phyloP scores from a whole-genome alignment of 2,113 vertebrate species.

The Cyprinodon brontotheroides region DNA sequence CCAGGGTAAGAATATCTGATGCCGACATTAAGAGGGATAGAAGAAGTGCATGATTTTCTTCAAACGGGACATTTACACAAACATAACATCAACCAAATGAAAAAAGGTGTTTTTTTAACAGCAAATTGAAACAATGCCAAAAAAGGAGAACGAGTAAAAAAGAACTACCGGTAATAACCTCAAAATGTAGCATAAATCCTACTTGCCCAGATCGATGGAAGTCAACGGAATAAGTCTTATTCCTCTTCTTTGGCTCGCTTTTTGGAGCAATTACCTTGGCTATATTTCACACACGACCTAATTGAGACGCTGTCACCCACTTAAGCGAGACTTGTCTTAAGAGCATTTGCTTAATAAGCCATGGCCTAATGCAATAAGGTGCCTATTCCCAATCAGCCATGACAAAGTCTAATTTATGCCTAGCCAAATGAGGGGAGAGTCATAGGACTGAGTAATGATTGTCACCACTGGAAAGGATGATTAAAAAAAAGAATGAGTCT shows the following conservation, averaged over 20 bases:
- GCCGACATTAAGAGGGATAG: slow-evolving; percentile 51
- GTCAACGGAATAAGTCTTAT: slow-evolving; percentile 60
- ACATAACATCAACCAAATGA: slow-evolving; percentile 19
- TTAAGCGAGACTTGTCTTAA: slow-evolving; percentile 81
- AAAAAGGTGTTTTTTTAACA: slow-evolving; percentile 5
- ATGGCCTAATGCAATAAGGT: slow-evolving; percentile 81
- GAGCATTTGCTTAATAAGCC: slow-evolving; percentile 82
- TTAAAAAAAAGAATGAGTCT: slow-evolving; percentile 33
- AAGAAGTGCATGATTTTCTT: slow-evolving; percentile 33
- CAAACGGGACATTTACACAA: slow-evolving; percentile 16
- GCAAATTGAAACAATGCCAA: slow-evolving; percentile 41
- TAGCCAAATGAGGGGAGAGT: slow-evolving; percentile 60
- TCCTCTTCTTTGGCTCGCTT: slow-evolving; percentile 49
- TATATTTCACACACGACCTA: slow-evolving; percentile 73
- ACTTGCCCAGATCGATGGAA: slow-evolving; percentile 25
- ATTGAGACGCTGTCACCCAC: slow-evolving; percentile 80
- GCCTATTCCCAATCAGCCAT: slow-evolving; percentile 82
- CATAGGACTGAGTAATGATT: slow-evolving; percentile 53
- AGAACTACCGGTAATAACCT: neutral
- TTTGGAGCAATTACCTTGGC: slow-evolving; percentile 72
- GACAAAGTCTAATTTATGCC: slow-evolving; percentile 80
- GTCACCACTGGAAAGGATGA: slow-evolving; percentile 48
- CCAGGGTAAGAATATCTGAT: slow-evolving; percentile 60
- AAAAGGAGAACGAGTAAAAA: slow-evolving; percentile 28
- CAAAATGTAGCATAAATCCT: slow-evolving; percentile 29